Conservation (phyloP, 2,113 vertebrate species). For the Ahaetulla prasina region DNA sequence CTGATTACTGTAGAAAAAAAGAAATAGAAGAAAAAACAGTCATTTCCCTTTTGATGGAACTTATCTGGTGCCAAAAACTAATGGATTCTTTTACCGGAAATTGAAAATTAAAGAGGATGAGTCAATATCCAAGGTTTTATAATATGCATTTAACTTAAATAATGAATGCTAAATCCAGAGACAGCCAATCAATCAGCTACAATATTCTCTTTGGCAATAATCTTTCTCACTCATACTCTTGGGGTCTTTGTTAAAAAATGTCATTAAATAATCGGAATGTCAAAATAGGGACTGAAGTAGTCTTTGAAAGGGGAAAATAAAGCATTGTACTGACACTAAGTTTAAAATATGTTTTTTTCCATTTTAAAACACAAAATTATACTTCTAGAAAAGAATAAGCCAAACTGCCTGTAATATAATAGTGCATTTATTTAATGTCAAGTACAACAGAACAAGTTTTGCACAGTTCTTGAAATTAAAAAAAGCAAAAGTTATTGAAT, state of each 20-base stretch:
- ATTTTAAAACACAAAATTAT: background rate
- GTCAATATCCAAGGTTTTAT: slow-evolving; percentile 67
- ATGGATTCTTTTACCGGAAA: slow-evolving; percentile 69
- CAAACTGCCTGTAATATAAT: background rate
- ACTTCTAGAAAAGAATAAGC: background rate
- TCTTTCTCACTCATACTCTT: slow-evolving; percentile 26
- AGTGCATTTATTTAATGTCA: background rate
- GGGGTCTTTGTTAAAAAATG: background rate
- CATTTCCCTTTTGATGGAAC: slow-evolving; percentile 52
- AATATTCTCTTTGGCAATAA: slow-evolving; percentile 25
- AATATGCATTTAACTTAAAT: slow-evolving; percentile 71
- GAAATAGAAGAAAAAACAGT: slow-evolving; percentile 20
- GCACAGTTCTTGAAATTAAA: background rate
- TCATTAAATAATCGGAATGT: slow-evolving; percentile 12
- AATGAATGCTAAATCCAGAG: slow-evolving; percentile 64
- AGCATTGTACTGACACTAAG: slow-evolving; percentile 11
- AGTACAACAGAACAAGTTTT: background rate
- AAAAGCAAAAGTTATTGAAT: background rate
- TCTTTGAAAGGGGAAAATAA: background rate
- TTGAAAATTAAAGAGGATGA: slow-evolving; percentile 70
- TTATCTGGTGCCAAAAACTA: slow-evolving; percentile 62
- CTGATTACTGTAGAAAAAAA: slow-evolving; percentile 31
- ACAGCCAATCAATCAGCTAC: slow-evolving; percentile 44
- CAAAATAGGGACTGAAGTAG: background rate
- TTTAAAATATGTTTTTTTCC: slow-evolving; percentile 1